Base-by-base conservation (phyloP, 2,797 vertebrate genomes). In the Peromyscus attwateri region DNA sequence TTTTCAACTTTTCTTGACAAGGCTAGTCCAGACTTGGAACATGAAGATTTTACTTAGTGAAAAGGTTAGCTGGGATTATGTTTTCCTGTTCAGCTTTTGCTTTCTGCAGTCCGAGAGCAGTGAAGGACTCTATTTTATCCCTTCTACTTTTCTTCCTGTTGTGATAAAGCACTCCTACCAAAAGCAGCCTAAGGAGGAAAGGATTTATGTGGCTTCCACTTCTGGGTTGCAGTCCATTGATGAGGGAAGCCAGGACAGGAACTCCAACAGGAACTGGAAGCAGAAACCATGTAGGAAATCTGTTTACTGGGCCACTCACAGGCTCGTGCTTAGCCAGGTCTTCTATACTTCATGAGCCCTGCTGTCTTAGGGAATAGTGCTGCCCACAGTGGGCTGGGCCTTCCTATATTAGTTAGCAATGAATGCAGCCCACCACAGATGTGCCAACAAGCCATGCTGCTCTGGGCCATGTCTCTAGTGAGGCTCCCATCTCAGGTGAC, bases 1-100 rank as follows among this genome's bases (percentile, higher is more conserved):
- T 95, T 62, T 92, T 93, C 73, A 94, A 83, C 93, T 87, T 9
- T 88, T 16, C 29, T 95, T 75, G 57, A 77, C 76, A 91, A 73
- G 71, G 31, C 70, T 64, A 29, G 19, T 27, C 10, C 23, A 87
- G 62, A 40, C 55, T 80, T 91, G 77, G n/a, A 55, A 17, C 25
- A 31, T 79, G 7, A n/a, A 68, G 83, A 9, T 84, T 95, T 95
- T 79, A 62, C 37, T 68, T 89, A 85, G 31, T 66, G 12, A 14
- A 89, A 84, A 76, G 43, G 19, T 93, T 79, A 55, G 29, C 49
- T 75, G n/a, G 68, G 16, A n/a, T 14, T 31, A 43, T 75, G 25
- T 71, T 93, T 95, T 84, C 29, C 23, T 89, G 6, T 49, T 95
- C 19, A 80, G 10, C 34, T 89, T 94, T 64, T 95, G 52, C 89